Percentiles rank a stretch among this genome's conserved stretches.
phyloP scores from a whole-genome alignment of 1,140 invertebrate genomes.

The Brachionus sp. region DNA sequence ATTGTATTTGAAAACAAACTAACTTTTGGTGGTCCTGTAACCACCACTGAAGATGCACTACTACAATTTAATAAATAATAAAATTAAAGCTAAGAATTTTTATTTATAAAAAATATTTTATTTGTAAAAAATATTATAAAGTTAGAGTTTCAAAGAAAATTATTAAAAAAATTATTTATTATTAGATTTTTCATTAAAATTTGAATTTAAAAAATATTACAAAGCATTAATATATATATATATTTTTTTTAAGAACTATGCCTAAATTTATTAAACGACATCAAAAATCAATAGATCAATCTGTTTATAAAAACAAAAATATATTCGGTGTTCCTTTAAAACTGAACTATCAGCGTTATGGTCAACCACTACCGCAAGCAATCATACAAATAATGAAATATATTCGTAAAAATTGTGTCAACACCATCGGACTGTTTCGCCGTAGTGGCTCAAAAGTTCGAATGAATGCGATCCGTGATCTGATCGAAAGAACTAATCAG shows the following conservation, averaged over 20 bases:
- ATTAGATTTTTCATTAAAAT: no score
- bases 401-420: slow-evolving; percentile 75
- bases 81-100: no score
- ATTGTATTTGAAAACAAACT: no score
- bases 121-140: no score
- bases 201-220: no score
- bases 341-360: slow-evolving; percentile 76
- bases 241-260: neutral
- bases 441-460: slow-evolving; percentile 63
- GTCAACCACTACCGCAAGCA: slow-evolving; percentile 78
- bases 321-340: slow-evolving; percentile 84
- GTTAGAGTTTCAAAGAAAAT: no score
- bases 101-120: no score
- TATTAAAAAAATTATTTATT: no score
- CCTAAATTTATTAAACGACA: slow-evolving; percentile 21
- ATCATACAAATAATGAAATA: slow-evolving; percentile 80
- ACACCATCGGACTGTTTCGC: slow-evolving; percentile 85
- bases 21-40: no score
- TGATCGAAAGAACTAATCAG: slow-evolving; percentile 18
- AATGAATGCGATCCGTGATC: neutral
- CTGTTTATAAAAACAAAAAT: slow-evolving; percentile 67
- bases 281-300: slow-evolving; percentile 46
- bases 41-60: no score
- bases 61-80: no score
- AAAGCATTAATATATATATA: no score